Conservation (phyloP, 2,113 vertebrate species). For the Zosterops japonicus region DNA sequence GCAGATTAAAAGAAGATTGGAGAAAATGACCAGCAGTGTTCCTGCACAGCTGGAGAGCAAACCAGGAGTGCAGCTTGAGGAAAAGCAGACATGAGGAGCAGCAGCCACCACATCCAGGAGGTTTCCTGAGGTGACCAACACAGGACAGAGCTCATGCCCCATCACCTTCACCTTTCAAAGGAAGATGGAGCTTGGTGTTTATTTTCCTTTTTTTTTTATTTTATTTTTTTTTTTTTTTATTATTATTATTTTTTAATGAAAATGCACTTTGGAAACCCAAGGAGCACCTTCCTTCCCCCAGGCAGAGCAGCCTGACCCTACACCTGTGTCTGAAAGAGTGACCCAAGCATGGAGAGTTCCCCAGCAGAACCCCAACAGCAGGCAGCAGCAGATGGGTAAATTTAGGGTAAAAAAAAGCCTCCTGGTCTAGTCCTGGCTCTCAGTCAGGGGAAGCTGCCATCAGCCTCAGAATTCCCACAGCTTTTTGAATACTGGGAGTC, state of each 20-base stretch:
- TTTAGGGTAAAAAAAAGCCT: neutral
- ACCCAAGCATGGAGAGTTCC: fast-evolving
- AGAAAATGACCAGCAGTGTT: neutral
- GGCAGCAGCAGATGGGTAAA: neutral
- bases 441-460: fast-evolving
- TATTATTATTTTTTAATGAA: neutral
- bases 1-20: neutral
- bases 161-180: neutral
- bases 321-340: fast-evolving
- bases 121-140: neutral
- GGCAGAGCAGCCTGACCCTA: neutral
- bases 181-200: neutral
- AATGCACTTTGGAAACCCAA: neutral
- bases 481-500: too few relatives aligned
- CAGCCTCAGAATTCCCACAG: neutral
- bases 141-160: too few relatives aligned
- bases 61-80: neutral
- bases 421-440: neutral
- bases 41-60: neutral
- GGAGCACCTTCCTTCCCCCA: neutral
- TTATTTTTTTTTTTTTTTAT: too few relatives aligned
- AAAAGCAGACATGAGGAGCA: neutral
- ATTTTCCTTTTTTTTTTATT: neutral
- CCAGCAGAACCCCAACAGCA: neutral
- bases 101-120: fast-evolving